These are phyloP conservation scores for Babyrousa celebensis DNA, from an alignment of 2,797 vertebrate genomes.

Conservation along the genomic window DNA sequence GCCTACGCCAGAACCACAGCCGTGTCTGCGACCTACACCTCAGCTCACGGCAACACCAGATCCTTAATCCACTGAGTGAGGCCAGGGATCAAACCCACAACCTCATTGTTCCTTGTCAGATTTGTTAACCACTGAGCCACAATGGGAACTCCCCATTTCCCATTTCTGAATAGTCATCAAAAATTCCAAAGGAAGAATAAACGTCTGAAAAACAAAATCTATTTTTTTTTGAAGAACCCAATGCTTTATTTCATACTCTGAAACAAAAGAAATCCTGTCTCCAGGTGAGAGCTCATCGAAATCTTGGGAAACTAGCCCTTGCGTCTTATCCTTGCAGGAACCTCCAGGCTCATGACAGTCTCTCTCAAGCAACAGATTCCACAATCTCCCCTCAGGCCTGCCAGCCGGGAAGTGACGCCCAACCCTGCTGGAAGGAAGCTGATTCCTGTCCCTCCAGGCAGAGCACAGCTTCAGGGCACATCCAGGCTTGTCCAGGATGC, in stretches of 20 bases:
- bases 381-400: not conserved
- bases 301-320: not conserved
- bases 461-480: conserved; percentile 18
- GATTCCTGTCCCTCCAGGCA: not conserved
- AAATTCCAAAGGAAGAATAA: not conserved
- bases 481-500: not conserved
- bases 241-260: not conserved
- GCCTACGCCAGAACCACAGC: too few relatives aligned
- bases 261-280: conserved; percentile 13
- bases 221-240: not conserved
- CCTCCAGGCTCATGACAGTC: not conserved
- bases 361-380: conserved; percentile 22
- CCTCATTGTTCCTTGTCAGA: too few relatives aligned
- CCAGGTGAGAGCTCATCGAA: too few relatives aligned
- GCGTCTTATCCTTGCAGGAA: not conserved
- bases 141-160: not conserved
- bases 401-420: not conserved
- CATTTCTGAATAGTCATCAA: conserved; percentile 1
- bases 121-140: too few relatives aligned
- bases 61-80: too few relatives aligned
- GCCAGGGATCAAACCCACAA: too few relatives aligned
- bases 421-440: not conserved
- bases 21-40: too few relatives aligned
- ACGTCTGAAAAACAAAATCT: not conserved
- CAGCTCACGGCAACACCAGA: too few relatives aligned